Evolutionary conservation across 1,140 invertebrate genomes (phyloP).

Genomic region (Artemia franciscana): DNA sequence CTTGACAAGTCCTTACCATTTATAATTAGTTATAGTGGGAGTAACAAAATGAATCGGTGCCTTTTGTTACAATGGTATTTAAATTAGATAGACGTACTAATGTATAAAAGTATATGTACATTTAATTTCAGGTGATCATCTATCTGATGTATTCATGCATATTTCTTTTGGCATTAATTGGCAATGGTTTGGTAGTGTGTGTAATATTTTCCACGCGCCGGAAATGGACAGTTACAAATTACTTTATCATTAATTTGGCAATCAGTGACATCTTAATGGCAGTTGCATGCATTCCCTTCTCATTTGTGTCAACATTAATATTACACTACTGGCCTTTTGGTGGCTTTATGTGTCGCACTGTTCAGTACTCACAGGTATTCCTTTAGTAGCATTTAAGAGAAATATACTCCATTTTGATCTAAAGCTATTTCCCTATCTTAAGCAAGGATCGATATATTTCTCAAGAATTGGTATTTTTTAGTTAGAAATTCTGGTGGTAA

Average conservation of each 20-base stretch:
- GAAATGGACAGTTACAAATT: constrained; percentile 68
- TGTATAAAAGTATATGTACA: too few relatives aligned
- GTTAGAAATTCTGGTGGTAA: too few relatives aligned
- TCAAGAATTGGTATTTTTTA: too few relatives aligned
- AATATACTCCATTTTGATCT: too few relatives aligned
- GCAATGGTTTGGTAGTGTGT: constrained; percentile 58
- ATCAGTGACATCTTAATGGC: constrained; percentile 63
- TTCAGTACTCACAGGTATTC: constrained; percentile 35
- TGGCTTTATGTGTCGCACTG: constrained; percentile 39
- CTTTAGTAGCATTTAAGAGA: constrained; percentile 10
- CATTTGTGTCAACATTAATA: constrained; percentile 45
- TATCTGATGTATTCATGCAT: constrained; percentile 47
- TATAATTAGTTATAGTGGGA: too few relatives aligned
- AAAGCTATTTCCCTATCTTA: too few relatives aligned
- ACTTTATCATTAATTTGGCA: constrained; percentile 62
- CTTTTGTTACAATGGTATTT: too few relatives aligned
- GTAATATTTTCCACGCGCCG: constrained; percentile 46
- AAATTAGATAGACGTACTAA: too few relatives aligned
- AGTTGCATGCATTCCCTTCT: constrained; percentile 61
- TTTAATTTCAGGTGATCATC: constrained; percentile 33
- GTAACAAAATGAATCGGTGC: too few relatives aligned
- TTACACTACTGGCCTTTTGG: constrained; percentile 66
- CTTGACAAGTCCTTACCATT: too few relatives aligned
- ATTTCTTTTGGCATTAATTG: constrained; percentile 44
- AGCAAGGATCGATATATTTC: too few relatives aligned